Percentiles rank a stretch among this genome's conserved stretches.
Conservation (phyloP, 2,888 invertebrate species). For the Morpho achilles region DNA sequence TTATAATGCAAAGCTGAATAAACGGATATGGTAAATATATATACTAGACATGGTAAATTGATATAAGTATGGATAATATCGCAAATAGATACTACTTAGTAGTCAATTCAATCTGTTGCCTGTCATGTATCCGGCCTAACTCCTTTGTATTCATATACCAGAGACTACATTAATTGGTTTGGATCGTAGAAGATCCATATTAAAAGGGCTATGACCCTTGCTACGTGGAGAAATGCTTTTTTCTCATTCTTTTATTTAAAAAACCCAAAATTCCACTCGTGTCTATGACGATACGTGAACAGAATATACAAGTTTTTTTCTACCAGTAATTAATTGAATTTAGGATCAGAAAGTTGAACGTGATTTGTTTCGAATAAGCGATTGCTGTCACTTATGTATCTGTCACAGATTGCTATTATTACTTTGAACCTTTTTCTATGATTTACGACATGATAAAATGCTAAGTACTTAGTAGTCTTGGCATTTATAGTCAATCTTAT, state of each 20-base stretch:
- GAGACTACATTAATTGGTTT: slow-evolving; percentile 57
- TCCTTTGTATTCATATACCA: slow-evolving; percentile 56
- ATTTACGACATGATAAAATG: too few relatives aligned
- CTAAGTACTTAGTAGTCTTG: too few relatives aligned
- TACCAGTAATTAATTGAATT: slow-evolving; percentile 13
- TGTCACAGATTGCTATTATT: too few relatives aligned
- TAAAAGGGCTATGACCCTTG: slow-evolving; percentile 61
- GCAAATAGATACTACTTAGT: background rate
- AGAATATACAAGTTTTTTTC: slow-evolving; percentile 12
- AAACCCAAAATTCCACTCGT: slow-evolving; percentile 30
- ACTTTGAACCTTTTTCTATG: too few relatives aligned
- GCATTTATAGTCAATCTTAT: too few relatives aligned
- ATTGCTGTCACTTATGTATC: background rate
- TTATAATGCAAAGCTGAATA: too few relatives aligned
- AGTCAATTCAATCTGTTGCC: slow-evolving; percentile 20
- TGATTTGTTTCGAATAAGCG: slow-evolving; percentile 4
- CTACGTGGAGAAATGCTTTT: slow-evolving; percentile 50
- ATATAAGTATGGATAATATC: too few relatives aligned
- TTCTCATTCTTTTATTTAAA: slow-evolving; percentile 20
- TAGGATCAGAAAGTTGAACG: slow-evolving; percentile 2
- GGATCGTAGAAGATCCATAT: slow-evolving; percentile 51
- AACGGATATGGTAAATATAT: too few relatives aligned
- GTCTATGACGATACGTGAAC: slow-evolving; percentile 14
- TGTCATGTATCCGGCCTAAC: slow-evolving; percentile 28
- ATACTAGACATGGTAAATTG: too few relatives aligned